Base-by-base conservation (phyloP, 2,888 invertebrate genomes). In the Amitus sp. region DNA sequence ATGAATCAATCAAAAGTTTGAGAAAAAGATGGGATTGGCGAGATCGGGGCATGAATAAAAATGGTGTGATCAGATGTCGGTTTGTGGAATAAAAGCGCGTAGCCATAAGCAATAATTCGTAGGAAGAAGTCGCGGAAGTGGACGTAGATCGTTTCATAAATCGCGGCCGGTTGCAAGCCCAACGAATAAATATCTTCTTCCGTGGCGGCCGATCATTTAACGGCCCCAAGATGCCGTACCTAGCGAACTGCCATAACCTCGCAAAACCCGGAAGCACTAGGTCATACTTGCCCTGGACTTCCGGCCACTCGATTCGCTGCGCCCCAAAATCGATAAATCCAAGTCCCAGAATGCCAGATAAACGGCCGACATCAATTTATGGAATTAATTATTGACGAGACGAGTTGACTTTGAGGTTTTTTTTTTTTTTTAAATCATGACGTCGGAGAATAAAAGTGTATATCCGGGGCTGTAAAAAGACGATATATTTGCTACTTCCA, bases 241-340 rank as follows among this genome's bases (percentile, higher is more conserved):
- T 63, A 51, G 30, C 67, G 40, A 46, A 54, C 40, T 50, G 53
- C 59, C 67, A 65, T 64, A 66, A 68, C 62, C 67, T 65, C 54
- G 65, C 47, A 52, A 66, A 52, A 54, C 34, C 66, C 74, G 79
- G 77, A 79, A 75, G 75, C 71, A 72, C 69, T 80, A 73, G 65
- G 74, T 80, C 76, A 77, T 73, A 73, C 67, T 67, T 71, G 69
- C 68, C 68, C 66, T 68, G 68, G 59, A 71, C 74, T 76, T 79
- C 79, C 79, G 72, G 60, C 62, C 55, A 54, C 69, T 73, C 61
- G 72, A 70, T 67, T 68, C 66, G 64, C 66, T 65, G 67, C 70
- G 45, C 64, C 60, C 67, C 57, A 47, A 63, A 71, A 72, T 75
- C 73, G 68, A 74, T 73, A 71, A 73, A 74, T 73, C 70, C 68